Evolutionary conservation across 2,797 vertebrate species (phyloP), one percentile per base, ranked within the genome.

Genomic region (Enteromius radiatus): DNA sequence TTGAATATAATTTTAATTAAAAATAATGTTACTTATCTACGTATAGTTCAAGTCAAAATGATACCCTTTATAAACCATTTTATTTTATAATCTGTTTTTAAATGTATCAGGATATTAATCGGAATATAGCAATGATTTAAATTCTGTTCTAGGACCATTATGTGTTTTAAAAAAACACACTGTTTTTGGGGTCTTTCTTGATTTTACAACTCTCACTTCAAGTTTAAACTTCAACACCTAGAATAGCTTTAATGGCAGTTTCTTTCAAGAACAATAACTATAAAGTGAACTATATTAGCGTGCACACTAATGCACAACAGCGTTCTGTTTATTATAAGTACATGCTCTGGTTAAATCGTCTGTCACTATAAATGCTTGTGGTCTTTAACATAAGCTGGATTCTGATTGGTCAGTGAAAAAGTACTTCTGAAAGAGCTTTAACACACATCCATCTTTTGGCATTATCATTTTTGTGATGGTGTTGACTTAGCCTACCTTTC

Each of bases 341-440:
- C 3, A 33, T 33, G 26, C 26, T 63, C 2, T 4, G 26, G 59
- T 17, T 15, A 31, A 7, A 7, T 64, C 9, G 28, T 64, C 28
- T 19, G 28, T 7, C 28, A 9, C 61, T 33, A 31, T 64, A 64
- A 64, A 33, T 33, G 61, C 28, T 64, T 3, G 3, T 31, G 59
- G 26, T 63, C 26, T 31, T 63, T 63, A 63, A 31, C 59, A 9
- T 9, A 3, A 31, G 61, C 28, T 64, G 61, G 11, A 36, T 36
- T 54, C 47, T 74, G 70, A 21, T 54, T 74, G 5, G 47, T 36
- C 47, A 15, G n/a, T 74, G 47, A 36, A 74, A 31, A 54, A 73
- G 31, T 52, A 4, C 21, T 36, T 74, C 31, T 54, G 28, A 54
- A 54, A 36, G 47, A 4, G 31, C 12, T 23, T n/a, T n/a, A 21